Evolutionary conservation across 2,888 invertebrate species (phyloP), one percentile per base, ranked within the genome.

Genomic region (Hyppa rectilinea): DNA sequence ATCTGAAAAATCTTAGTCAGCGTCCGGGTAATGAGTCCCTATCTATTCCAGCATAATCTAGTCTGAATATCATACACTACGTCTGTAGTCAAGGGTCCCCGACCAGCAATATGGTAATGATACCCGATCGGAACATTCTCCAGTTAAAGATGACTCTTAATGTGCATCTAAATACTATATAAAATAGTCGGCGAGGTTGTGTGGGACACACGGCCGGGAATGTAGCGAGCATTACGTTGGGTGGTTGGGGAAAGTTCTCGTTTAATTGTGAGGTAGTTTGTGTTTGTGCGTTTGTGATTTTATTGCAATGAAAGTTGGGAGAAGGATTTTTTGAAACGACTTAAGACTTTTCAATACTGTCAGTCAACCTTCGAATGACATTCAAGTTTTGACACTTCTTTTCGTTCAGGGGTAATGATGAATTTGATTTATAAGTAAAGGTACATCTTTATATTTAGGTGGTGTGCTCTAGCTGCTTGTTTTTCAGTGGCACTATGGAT

Each of bases 161-260:
- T 92, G 93, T 90, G 91, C 92, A 92, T 92, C 93, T 93, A 92
- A 94, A 94, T 94, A 93, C 90, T 91, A 93, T 88, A 92, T 92
- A 92, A 92, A 92, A 92, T 93, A 92, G 89, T 84, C 78, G 82
- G 83, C 78, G 82, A 82, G 85, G 78, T 75, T 84, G 71, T 50
- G 53, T 23, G 58, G 72, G 85, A 88, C 88, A 88, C 72, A 92
- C 89, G 65, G 90, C 0, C 53, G 29, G 6, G 14, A 66, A 70
- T 52, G 64, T 14, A 26, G 63, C 58, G 58, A 83, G 43, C 83
- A 36, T 36, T 23, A 0, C 0, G 52, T 75, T 58, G 38, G 58
- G 0, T 58, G 17, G 20, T 20, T 43, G 12, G n/a, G 0, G 12
- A 59, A 17, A 7, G 9, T 58, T 12, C 17, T 45, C 26, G 10